A percentile compares a stretch with the other conserved stretches of the same genome.
Evolutionary conservation across 2,113 vertebrate species (phyloP).

Genomic region (Rhabdomys dilectus): DNA sequence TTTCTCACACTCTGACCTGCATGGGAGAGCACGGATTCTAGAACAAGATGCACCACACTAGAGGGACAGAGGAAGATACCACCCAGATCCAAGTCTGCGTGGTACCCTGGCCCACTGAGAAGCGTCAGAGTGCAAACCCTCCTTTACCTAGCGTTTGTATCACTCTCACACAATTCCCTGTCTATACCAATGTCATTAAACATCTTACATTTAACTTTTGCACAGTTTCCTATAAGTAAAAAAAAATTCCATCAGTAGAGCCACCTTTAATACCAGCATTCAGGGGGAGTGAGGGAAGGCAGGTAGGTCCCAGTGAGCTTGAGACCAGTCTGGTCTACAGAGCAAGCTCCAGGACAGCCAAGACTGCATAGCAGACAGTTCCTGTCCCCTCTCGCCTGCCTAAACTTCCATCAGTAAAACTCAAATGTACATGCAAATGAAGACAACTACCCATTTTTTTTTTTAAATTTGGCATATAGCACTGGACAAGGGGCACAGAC

Average conservation of each 20-base stretch:
- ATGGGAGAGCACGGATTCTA: conserved; percentile 1
- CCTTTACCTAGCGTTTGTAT: not conserved
- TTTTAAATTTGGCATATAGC: not conserved
- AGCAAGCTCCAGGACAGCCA: not conserved
- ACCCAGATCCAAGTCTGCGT: not conserved
- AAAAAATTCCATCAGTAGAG: conserved; percentile 7
- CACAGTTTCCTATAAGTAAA: conserved; percentile 17
- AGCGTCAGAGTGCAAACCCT: not conserved
- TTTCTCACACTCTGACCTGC: conserved; percentile 42
- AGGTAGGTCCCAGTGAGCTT: not conserved
- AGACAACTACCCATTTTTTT: not conserved
- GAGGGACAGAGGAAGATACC: not conserved
- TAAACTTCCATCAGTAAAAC: not conserved
- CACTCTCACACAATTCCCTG: not conserved
- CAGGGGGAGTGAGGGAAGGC: not conserved
- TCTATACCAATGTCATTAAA: not conserved
- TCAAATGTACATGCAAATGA: conserved; percentile 16
- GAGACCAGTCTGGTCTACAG: not conserved
- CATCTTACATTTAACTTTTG: not conserved
- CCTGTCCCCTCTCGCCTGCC: not conserved
- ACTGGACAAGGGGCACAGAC: not conserved
- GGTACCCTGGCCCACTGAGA: not conserved
- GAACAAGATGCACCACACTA: not conserved
- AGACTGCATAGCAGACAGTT: not conserved
- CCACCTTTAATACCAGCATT: not conserved